Percentiles rank a stretch among this genome's conserved stretches.
These are phyloP conservation scores for Tubulanus polymorphus DNA, from an alignment of 2,888 invertebrate species.

Conservation along the genomic window DNA sequence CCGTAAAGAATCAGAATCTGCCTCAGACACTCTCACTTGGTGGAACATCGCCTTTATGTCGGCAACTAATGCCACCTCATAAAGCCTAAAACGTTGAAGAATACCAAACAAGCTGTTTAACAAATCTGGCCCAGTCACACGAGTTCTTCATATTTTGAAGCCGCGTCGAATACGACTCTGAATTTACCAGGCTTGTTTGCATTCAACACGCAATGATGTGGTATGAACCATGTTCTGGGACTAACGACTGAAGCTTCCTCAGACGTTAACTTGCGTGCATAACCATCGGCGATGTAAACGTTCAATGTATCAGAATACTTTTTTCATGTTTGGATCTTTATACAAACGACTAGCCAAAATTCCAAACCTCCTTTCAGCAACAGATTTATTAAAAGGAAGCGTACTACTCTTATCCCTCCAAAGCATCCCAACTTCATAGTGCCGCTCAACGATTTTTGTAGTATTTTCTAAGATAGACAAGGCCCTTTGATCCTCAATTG, in stretches of 20 bases:
- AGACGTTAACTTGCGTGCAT: background rate
- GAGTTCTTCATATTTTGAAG: background rate
- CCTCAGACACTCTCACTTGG: background rate
- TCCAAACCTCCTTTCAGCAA: background rate
- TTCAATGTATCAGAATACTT: background rate
- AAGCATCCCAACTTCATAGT: background rate
- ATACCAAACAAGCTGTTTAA: background rate
- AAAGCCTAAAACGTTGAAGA: background rate
- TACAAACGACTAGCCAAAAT: background rate
- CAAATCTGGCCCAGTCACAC: background rate
- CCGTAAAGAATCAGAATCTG: background rate
- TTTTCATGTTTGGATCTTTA: background rate
- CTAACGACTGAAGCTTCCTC: background rate
- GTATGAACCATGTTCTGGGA: background rate
- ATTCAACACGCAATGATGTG: background rate
- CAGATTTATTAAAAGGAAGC: background rate
- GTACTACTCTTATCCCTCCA: background rate
- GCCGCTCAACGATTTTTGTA: background rate
- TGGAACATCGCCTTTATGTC: background rate
- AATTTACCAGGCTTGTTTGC: background rate
- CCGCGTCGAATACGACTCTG: background rate
- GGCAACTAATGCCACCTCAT: background rate
- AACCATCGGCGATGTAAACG: background rate
- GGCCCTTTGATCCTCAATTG: background rate
- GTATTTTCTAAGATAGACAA: background rate